Evolutionary conservation across 2,113 vertebrate species (phyloP).

Genomic region (Myiopsitta monachus): DNA sequence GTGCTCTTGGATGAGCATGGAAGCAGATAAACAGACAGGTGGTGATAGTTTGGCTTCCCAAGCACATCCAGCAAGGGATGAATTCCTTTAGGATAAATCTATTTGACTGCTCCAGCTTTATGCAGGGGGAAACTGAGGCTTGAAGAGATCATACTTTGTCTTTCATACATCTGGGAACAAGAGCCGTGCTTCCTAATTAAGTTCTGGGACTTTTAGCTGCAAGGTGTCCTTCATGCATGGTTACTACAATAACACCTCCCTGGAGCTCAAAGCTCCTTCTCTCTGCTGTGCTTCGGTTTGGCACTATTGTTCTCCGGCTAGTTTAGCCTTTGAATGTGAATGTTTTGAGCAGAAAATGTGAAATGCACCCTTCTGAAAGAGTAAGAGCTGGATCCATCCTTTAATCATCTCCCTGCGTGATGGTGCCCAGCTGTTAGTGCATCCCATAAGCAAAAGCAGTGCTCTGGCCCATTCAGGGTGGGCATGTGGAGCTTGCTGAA

Average conservation of each 20-base stretch:
- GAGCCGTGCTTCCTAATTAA: background rate
- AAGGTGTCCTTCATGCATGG: background rate
- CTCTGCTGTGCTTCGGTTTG: background rate
- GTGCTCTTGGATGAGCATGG: background rate
- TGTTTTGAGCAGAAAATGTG: background rate
- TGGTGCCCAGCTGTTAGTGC: background rate
- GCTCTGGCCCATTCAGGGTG: background rate
- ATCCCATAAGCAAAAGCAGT: background rate
- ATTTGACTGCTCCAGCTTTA: background rate
- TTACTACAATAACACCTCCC: background rate
- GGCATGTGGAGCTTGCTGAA: background rate
- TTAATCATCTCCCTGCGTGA: background rate
- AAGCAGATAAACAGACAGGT: background rate
- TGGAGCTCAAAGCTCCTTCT: background rate
- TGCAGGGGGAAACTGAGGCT: constrained; percentile 6
- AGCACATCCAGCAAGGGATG: background rate
- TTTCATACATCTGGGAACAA: background rate
- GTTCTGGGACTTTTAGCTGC: background rate
- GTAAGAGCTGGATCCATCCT: background rate
- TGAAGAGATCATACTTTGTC: background rate
- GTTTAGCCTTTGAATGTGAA: background rate
- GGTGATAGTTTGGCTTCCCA: background rate
- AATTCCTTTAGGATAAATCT: background rate
- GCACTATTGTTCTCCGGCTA: background rate
- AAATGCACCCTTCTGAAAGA: background rate